Base-by-base conservation (phyloP, 2,797 vertebrate species). In the Psittacula echo region DNA sequence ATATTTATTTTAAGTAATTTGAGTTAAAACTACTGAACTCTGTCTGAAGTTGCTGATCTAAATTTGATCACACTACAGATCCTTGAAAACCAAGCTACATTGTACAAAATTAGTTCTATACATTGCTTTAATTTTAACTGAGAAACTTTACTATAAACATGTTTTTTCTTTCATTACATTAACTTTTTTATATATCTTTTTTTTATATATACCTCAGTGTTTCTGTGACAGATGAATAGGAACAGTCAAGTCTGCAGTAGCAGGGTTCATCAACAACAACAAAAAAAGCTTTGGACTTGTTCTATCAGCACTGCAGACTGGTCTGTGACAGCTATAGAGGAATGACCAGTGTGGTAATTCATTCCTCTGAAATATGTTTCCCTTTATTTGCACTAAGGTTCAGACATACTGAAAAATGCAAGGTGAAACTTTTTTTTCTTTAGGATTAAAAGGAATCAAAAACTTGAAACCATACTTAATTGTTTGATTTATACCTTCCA, bases 271-370 rank as follows among this genome's bases (percentile, higher is more conserved):
- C 19, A 61, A 20, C 13, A 62, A 58, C 29, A 42, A 37, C 2
- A 29, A 8, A 44, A 32, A 70, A 80, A 65, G 2, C 61, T 79
- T 86, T 94, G 74, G 54, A 68, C 65, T 67, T 68, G 3, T 92
- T 95, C 78, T 81, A 94, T 32, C 44, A 78, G 18, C n/a, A 66
- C 47, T 87, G 83, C 73, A 94, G 51, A 85, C 34, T 5, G 48
- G 29, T 15, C 65, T 88, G 70, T 92, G 83, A 93, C 73, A 96
- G 61, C 67, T 96, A 61, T 16, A 45, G 15, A 73, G 42, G 48
- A 61, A 92, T 48, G 78, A 37, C 9, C 77, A 61, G 27, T 92
- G 91, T 68, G 41, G 27, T 62, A 19, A 13, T 79, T 90, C 54
- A 85, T 86, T 21, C 22, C 16, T 86, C 41, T 12, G 20, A 90